A percentile compares a stretch with the other conserved stretches of the same genome.
These are phyloP conservation scores for Silurus asotus DNA, from an alignment of 2,113 vertebrate species.

Conservation along the genomic window DNA sequence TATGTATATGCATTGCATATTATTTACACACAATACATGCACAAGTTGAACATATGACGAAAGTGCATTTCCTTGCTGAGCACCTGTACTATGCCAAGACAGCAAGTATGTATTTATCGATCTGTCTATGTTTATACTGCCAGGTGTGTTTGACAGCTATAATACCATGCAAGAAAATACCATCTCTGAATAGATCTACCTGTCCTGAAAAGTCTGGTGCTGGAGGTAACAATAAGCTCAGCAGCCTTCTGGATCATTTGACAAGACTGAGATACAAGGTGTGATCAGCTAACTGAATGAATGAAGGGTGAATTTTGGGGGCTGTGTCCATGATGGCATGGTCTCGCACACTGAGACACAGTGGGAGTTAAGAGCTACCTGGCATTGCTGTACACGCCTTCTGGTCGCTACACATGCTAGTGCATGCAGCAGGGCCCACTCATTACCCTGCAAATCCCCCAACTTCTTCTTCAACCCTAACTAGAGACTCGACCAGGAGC, in stretches of 20 bases:
- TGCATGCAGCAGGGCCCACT: conserved; percentile 34
- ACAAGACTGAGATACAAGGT: background rate
- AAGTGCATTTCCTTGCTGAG: too few relatives aligned
- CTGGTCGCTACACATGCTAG: background rate
- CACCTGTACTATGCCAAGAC: too few relatives aligned
- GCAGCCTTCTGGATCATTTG: background rate
- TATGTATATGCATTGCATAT: too few relatives aligned
- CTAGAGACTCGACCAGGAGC: background rate
- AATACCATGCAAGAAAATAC: background rate
- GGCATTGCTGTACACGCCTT: conserved; percentile 19
- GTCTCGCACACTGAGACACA: background rate
- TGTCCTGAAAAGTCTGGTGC: background rate
- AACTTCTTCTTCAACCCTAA: background rate
- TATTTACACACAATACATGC: too few relatives aligned
- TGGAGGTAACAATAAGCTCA: background rate
- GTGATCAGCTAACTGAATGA: background rate
- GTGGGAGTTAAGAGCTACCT: background rate
- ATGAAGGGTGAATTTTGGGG: background rate
- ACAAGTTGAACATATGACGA: too few relatives aligned
- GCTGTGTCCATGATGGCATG: background rate
- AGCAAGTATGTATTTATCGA: too few relatives aligned
- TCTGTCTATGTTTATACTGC: background rate
- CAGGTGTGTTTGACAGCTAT: background rate
- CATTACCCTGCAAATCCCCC: background rate
- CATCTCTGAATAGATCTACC: background rate